phyloP scores from a whole-genome alignment of 2,888 invertebrate genomes.

The Synanthedon formicaeformis region DNA sequence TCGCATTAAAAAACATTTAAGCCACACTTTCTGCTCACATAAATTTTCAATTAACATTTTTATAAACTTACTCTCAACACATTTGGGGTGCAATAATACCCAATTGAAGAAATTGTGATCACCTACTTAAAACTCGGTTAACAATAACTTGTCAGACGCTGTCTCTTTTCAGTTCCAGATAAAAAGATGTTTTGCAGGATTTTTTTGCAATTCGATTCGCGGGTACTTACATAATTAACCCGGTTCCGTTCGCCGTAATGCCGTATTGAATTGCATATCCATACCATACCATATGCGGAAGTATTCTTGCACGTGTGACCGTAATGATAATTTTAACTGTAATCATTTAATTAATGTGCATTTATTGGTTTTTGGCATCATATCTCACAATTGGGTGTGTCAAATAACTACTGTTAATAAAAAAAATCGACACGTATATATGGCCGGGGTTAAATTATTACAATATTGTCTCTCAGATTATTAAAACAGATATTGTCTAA shows the following conservation, averaged over 20 bases:
- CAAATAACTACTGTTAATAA: too few species aligned
- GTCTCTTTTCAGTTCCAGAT: not conserved
- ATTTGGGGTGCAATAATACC: too few species aligned
- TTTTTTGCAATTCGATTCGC: constrained; percentile 14
- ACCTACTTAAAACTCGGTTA: not conserved
- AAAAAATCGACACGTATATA: too few species aligned
- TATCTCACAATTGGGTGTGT: too few species aligned
- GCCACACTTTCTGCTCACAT: too few species aligned
- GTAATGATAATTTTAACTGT: constrained; percentile 5
- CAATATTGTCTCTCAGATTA: too few species aligned
- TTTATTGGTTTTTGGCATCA: too few species aligned
- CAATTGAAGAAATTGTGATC: not conserved
- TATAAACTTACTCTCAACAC: too few species aligned
- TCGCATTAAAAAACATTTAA: too few species aligned
- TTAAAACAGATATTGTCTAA: too few species aligned
- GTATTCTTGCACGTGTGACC: constrained; percentile 10
- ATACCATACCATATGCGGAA: constrained; percentile 13
- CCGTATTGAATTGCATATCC: not conserved
- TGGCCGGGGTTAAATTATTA: too few species aligned
- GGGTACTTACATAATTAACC: constrained; percentile 32
- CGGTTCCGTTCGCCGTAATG: constrained; percentile 35
- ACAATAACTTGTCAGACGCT: constrained; percentile 3
- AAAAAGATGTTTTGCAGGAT: constrained; percentile 9
- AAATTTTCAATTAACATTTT: too few species aligned
- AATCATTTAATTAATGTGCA: not conserved